Conservation (phyloP, 2,888 invertebrate genomes). For the Pasiphila rectangulata region DNA sequence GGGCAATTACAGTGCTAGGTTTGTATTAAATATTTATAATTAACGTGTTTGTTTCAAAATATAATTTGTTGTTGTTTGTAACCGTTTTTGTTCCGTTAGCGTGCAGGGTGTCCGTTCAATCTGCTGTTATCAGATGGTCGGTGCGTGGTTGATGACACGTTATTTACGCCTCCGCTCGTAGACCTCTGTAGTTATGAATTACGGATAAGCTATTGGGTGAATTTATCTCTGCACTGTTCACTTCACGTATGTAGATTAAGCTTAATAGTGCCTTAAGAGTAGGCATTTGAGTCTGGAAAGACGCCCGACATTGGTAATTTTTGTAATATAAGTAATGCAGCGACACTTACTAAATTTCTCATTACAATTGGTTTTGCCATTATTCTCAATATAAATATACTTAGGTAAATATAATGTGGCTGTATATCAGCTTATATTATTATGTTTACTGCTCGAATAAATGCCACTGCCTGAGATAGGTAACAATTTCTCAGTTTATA, state of each 20-base stretch:
- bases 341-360: too few species aligned
- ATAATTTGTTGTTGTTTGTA: conserved; percentile 27
- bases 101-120: conserved; percentile 12
- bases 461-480: conserved; percentile 14
- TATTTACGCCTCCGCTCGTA: conserved; percentile 39
- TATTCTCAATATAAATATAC: too few species aligned
- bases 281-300: too few species aligned
- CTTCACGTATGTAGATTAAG: too few species aligned
- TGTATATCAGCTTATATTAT: background rate
- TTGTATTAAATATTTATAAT: conserved; percentile 57
- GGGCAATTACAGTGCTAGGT: conserved; percentile 57
- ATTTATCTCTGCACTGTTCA: background rate
- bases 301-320: too few species aligned
- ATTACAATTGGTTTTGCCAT: too few species aligned
- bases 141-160: conserved; percentile 40
- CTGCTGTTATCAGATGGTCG: conserved; percentile 30
- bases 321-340: too few species aligned
- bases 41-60: conserved; percentile 38
- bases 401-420: too few species aligned
- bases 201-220: conserved; percentile 1
- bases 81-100: conserved; percentile 19
- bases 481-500: conserved; percentile 10
- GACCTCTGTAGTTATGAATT: background rate
- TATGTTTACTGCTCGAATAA: conserved; percentile 3
- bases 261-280: too few species aligned